phyloP scores from a whole-genome alignment of 1,140 invertebrate genomes.

The Tetramorium alpestre region DNA sequence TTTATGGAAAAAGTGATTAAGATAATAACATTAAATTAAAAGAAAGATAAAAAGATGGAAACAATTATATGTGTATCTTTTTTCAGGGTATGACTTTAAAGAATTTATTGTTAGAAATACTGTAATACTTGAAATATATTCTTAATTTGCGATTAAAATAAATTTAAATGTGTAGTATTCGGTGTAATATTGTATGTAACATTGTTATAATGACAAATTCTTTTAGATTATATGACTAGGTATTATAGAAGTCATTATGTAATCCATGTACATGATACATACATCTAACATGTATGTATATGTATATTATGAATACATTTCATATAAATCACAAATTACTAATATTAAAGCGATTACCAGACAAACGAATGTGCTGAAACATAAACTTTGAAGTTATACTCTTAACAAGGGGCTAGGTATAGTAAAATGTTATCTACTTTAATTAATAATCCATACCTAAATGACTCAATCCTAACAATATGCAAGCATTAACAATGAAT shows the following conservation, averaged over 20 bases:
- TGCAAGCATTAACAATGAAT: conserved; percentile 87
- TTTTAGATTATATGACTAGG: not conserved
- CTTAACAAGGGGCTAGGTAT: conserved; percentile 80
- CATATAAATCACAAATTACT: conserved; percentile 62
- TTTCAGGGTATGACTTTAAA: not conserved
- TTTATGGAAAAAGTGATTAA: not conserved
- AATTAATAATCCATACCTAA: conserved; percentile 86
- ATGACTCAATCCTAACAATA: conserved; percentile 87
- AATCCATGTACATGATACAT: conserved; percentile 23
- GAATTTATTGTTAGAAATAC: not conserved
- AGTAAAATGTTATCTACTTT: conserved; percentile 84
- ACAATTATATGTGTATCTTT: not conserved
- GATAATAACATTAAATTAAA: not conserved
- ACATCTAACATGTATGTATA: conserved; percentile 41
- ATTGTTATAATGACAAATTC: conserved; percentile 19
- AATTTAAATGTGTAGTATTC: conserved; percentile 8
- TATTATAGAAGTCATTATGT: conserved; percentile 6
- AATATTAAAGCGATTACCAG: conserved; percentile 79
- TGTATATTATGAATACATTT: conserved; percentile 47
- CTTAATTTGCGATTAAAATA: conserved; percentile 17
- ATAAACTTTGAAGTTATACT: conserved; percentile 82
- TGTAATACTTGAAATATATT: not conserved
- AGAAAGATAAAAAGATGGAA: not conserved
- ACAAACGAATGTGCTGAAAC: conserved; percentile 84
- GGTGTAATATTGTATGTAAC: conserved; percentile 34